Conservation (phyloP, 2,888 invertebrate species). For the Sinopyrophorus schimmeli region DNA sequence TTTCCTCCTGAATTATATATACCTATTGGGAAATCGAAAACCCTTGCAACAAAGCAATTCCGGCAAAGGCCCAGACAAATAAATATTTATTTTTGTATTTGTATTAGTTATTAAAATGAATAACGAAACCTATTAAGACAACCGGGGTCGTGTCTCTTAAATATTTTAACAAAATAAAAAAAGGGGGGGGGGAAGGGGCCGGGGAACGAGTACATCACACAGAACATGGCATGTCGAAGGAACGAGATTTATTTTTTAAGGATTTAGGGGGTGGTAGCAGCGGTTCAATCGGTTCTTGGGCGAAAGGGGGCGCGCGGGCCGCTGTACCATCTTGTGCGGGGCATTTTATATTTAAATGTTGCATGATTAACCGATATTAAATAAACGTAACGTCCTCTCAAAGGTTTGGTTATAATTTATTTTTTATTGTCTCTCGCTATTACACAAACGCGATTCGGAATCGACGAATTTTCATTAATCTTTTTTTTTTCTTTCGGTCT, state of each 20-base stretch:
- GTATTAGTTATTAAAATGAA: constrained; percentile 24
- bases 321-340: constrained; percentile 55
- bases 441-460: constrained; percentile 30
- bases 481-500: too few species aligned
- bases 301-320: constrained; percentile 23
- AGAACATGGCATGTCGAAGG: constrained; percentile 32
- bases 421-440: constrained; percentile 40
- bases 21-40: constrained; percentile 26
- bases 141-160: constrained; percentile 7
- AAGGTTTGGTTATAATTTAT: constrained; percentile 56
- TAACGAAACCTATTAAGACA: constrained; percentile 23
- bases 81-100: constrained; percentile 20
- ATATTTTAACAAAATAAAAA: constrained; percentile 8
- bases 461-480: constrained; percentile 25
- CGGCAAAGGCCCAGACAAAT: constrained; percentile 20
- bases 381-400: constrained; percentile 55
- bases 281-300: constrained; percentile 34
- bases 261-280: constrained; percentile 26
- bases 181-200: background rate
- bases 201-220: constrained; percentile 25
- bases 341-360: constrained; percentile 58
- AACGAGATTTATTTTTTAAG: constrained; percentile 27
- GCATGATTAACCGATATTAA: constrained; percentile 58
- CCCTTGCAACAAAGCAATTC: constrained; percentile 24
- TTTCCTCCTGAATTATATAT: constrained; percentile 24